These are phyloP conservation scores for Sphaerophoria rueppellii DNA, from an alignment of 2,888 invertebrate species.

Conservation along the genomic window DNA sequence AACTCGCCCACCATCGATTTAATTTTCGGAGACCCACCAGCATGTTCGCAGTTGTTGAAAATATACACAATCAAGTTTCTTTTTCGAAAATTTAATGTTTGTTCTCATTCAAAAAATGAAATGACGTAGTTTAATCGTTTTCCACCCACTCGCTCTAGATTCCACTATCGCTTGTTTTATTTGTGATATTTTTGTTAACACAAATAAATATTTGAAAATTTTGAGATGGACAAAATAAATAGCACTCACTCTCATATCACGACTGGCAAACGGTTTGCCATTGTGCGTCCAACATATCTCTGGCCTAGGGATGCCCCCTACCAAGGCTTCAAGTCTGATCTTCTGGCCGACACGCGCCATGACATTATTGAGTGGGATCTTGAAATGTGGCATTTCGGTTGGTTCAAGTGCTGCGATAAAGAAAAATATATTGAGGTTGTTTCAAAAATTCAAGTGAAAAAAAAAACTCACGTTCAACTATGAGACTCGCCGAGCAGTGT, in stretches of 20 bases:
- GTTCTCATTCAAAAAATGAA: slow-evolving; percentile 27
- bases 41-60: slow-evolving; percentile 10
- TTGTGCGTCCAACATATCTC: slow-evolving; percentile 87
- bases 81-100: neutral
- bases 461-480: slow-evolving; percentile 86
- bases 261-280: slow-evolving; percentile 85
- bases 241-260: slow-evolving; percentile 85
- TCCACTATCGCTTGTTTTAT: slow-evolving; percentile 16
- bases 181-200: neutral
- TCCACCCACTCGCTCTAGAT: slow-evolving; percentile 40
- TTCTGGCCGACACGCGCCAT: slow-evolving; percentile 89
- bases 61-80: neutral
- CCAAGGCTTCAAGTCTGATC: slow-evolving; percentile 87
- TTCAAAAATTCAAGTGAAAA: neutral
- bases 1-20: neutral
- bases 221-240: no score
- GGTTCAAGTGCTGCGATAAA: slow-evolving; percentile 85
- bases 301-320: slow-evolving; percentile 86
- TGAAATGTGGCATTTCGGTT: slow-evolving; percentile 85
- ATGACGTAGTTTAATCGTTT: slow-evolving; percentile 32
- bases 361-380: slow-evolving; percentile 86
- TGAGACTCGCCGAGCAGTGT: slow-evolving; percentile 85
- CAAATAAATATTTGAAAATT: slow-evolving; percentile 12
- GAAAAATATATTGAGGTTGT: slow-evolving; percentile 9
- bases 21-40: neutral